These are phyloP conservation scores for Nycticryphes semicollaris DNA, from an alignment of 2,113 vertebrate genomes.

Conservation along the genomic window DNA sequence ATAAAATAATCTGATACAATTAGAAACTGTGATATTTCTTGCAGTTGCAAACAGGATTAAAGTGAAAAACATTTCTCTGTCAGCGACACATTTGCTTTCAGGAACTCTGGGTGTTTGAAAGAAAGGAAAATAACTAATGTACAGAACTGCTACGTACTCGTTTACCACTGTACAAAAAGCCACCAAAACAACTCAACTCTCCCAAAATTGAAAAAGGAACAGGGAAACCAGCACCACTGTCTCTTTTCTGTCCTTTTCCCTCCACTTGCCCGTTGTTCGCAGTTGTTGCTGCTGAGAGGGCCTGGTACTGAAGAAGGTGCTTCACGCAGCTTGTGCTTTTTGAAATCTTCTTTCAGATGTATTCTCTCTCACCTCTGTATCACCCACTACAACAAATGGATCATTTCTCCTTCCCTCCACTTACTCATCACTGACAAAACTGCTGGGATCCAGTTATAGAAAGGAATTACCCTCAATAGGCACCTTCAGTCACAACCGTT, in stretches of 20 bases:
- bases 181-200: background rate
- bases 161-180: rapidly evolving
- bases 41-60: slow-evolving; percentile 6
- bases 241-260: background rate
- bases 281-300: background rate
- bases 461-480: slow-evolving; percentile 66
- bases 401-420: slow-evolving; percentile 40
- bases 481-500: slow-evolving; percentile 61
- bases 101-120: background rate
- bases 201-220: background rate
- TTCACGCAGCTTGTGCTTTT: background rate
- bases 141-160: background rate
- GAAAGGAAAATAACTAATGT: background rate
- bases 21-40: slow-evolving; percentile 13
- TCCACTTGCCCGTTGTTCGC: background rate
- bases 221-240: background rate
- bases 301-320: background rate
- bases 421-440: slow-evolving; percentile 53
- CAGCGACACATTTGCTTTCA: background rate
- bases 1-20: slow-evolving; percentile 8
- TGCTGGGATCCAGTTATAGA: slow-evolving; percentile 39
- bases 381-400: slow-evolving; percentile 32
- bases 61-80: background rate
- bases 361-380: background rate
- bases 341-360: background rate